Base-by-base conservation (phyloP, 2,888 invertebrate species). In the Pachymerium ferrugineum region DNA sequence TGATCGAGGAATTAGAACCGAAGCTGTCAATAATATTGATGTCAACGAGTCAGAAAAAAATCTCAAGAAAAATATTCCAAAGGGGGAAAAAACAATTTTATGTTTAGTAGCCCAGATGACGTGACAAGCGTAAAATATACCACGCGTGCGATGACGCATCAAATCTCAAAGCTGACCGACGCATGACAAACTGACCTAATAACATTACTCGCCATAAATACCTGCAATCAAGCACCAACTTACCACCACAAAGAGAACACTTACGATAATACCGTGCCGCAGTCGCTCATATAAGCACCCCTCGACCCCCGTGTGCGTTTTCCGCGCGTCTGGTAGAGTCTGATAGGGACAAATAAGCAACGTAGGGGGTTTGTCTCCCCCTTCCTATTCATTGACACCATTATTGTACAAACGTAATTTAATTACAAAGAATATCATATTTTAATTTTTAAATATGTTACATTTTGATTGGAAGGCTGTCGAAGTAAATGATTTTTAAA, bases 191-290 rank as follows among this genome's bases (percentile, higher is more conserved):
- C 28, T 62, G 12, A 22, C 10, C 3, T 62, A 62, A 62, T 62
- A 28, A 62, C 28, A 62, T 62, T 62, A 62, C 62, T 25, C 62
- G 28, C 10, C 62, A 28, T 62, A 62, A 62, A 62, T 62, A 62
- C 62, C 62, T 62, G 62, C 62, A 62, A 62, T 62, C 62, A 62
- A 25, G 62, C 25, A 62, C 28, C 62, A 25, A 62, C 62, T 62
- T 62, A 25, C n/a, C 62, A 62, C 62, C 62, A 62, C 62, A 62
- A 62, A 62, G 62, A 62, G 62, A 62, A 28, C 28, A 62, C 28
- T 62, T 62, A 62, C 28, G 62, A 62, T 62, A 62, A 62, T 62
- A 22, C 62, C 25, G 28, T 28, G 28, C 62, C n/a, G 28, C 62
- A 28, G 62, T 12, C 62, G 62, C 1, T 10, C 28, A 22, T 25